Evolutionary conservation across 2,113 vertebrate species (phyloP).

Genomic region (rat (Rattus norvegicus)): DNA sequence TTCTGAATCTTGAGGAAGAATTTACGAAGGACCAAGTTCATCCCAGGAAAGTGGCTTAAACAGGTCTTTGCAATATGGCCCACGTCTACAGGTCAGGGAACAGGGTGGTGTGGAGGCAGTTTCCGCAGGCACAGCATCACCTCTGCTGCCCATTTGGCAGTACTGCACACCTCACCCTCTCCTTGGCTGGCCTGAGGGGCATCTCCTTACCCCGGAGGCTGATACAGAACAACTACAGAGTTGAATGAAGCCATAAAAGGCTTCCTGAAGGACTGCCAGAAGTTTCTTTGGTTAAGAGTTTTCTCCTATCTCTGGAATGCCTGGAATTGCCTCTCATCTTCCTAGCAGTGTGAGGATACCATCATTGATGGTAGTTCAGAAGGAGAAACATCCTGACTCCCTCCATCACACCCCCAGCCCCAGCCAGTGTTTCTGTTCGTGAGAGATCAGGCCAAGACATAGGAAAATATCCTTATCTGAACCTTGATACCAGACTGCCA

Average conservation of each 20-base stretch:
- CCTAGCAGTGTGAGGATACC: background rate
- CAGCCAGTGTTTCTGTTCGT: background rate
- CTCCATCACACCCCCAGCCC: no score
- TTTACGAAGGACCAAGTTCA: background rate
- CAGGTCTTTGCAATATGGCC: background rate
- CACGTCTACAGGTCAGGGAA: background rate
- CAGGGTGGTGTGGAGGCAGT: background rate
- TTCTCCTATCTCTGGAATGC: conserved; percentile 7
- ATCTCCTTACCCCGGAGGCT: background rate
- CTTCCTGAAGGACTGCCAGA: background rate
- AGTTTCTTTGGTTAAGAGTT: background rate
- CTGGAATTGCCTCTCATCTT: background rate
- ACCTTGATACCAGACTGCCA: background rate
- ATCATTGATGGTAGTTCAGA: no score
- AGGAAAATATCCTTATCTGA: background rate
- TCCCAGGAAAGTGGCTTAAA: background rate
- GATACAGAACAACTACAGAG: background rate
- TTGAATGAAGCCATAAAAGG: background rate
- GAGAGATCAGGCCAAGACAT: background rate
- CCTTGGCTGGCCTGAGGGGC: background rate
- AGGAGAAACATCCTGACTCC: background rate
- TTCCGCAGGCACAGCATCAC: background rate
- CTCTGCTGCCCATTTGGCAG: background rate
- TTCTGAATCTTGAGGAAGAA: no score
- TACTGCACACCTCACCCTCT: background rate